Evolutionary conservation across 2,888 invertebrate species (phyloP).

Genomic region (Junonia oenone): DNA sequence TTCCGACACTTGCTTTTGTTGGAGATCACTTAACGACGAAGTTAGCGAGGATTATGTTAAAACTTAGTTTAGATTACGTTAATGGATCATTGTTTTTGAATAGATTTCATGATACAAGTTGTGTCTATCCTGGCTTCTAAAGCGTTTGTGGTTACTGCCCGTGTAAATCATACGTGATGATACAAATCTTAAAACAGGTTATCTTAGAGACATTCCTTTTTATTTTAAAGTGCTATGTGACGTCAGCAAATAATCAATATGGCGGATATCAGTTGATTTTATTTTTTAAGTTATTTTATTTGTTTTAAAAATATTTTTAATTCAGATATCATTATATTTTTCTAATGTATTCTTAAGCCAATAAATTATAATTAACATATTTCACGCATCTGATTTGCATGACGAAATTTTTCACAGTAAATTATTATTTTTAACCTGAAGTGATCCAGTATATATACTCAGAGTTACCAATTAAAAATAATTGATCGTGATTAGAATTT

Average conservation of each 20-base stretch:
- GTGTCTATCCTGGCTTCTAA: background rate
- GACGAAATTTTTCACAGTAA: background rate
- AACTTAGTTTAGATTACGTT: background rate
- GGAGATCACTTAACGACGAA: conserved; percentile 8
- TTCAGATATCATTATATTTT: no score
- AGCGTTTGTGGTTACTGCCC: background rate
- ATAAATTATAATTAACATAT: background rate
- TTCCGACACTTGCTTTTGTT: conserved; percentile 17
- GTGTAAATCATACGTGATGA: no score
- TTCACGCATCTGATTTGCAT: background rate
- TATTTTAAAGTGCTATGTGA: no score
- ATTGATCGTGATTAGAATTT: background rate
- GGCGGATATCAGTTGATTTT: no score
- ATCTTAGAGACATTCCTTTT: no score
- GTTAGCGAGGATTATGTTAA: background rate
- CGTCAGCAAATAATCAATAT: no score
- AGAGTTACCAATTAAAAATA: background rate
- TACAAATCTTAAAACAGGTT: no score
- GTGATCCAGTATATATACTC: background rate
- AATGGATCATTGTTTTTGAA: background rate
- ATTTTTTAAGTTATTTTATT: no score
- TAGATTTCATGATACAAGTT: background rate
- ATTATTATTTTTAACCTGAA: background rate
- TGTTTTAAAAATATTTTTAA: no score
- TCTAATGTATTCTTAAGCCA: no score